Evolutionary conservation across 2,888 invertebrate species (phyloP).

Genomic region (Drosophila stalkeri): DNA sequence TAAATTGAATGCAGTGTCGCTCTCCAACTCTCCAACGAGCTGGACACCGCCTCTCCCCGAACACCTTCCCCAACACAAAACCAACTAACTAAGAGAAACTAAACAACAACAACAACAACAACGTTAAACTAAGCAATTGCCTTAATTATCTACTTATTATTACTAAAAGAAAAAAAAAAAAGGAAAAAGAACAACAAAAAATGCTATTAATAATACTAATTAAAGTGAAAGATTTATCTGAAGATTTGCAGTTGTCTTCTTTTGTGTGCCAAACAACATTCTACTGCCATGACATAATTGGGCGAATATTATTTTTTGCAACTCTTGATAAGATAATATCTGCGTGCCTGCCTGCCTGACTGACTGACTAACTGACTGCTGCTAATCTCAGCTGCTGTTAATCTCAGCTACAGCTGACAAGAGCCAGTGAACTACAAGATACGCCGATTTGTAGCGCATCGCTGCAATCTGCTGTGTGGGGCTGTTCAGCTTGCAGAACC

Average conservation of each 20-base stretch:
- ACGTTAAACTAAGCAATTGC: slow-evolving; percentile 35
- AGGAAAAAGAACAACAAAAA: slow-evolving; percentile 4
- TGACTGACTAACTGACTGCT: slow-evolving; percentile 17
- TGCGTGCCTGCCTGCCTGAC: slow-evolving; percentile 14
- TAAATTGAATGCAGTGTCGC: slow-evolving; percentile 68
- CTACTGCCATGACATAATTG: slow-evolving; percentile 69
- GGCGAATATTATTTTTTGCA: slow-evolving; percentile 64
- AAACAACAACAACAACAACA: slow-evolving; percentile 30
- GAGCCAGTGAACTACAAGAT: slow-evolving; percentile 40
- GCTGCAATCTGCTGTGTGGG: slow-evolving; percentile 54
- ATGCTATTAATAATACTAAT: slow-evolving; percentile 66
- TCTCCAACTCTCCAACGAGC: slow-evolving; percentile 32
- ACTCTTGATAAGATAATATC: slow-evolving; percentile 54
- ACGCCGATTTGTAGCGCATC: slow-evolving; percentile 61
- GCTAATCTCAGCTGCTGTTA: too few species aligned
- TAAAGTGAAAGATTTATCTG: slow-evolving; percentile 38
- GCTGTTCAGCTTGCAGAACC: slow-evolving; percentile 67
- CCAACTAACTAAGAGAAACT: slow-evolving; percentile 55
- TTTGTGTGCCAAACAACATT: slow-evolving; percentile 49
- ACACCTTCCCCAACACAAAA: slow-evolving; percentile 32
- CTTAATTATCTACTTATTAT: slow-evolving; percentile 27
- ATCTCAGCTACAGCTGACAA: slow-evolving; percentile 65
- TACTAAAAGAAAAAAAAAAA: slow-evolving; percentile 31
- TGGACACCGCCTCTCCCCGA: slow-evolving; percentile 17
- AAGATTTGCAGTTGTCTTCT: slow-evolving; percentile 23